Base-by-base conservation (phyloP, 1,140 invertebrate genomes). In the Caenorhabditis remanei region DNA sequence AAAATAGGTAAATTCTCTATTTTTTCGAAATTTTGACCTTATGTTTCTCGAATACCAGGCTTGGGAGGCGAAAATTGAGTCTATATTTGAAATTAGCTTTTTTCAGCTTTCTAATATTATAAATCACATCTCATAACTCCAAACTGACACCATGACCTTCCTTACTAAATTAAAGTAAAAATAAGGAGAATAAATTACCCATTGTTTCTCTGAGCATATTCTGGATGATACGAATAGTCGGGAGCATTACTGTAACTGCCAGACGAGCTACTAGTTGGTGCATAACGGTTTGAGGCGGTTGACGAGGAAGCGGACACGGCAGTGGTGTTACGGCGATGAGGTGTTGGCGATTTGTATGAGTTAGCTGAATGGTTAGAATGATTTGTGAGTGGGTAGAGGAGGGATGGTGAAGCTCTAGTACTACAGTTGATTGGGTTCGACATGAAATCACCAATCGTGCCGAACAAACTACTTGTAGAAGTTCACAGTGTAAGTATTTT, bases 301-400 rank as follows among this genome's bases (percentile, higher is more conserved):
- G 71, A 79, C 5, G 71, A 50, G 11, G 71, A 50, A 79, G 71
- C 71, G n/a, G 71, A 21, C n/a, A 79, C 71, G 46, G 71, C 71
- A 79, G 71, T 79, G 2, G 71, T 79, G 71, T 79, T 79, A 79
- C 71, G 71, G 14, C 71, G 71, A 50, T 79, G 71, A 50, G 71
- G 71, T 13, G 71, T 79, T 79, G 71, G 71, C 71, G 71, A 79
- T 79, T 79, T 79, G 46, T 79, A 79, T 7, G 46, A 79, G n/a
- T 79, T 79, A 79, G 71, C 71, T 79, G 71, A 79, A 79, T n/a
- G 32, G 46, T 79, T 24, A 79, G 21, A 19, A 79, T 19, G 11
- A 32, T 46, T n/a, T 13, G 16, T 50, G 13, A 50, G n/a, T 32
- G n/a, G 71, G 46, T 50, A 43, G 24, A 16, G 19, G 11, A 53